phyloP scores from a whole-genome alignment of 1,140 invertebrate species.

The Lordiphosa mommai region DNA sequence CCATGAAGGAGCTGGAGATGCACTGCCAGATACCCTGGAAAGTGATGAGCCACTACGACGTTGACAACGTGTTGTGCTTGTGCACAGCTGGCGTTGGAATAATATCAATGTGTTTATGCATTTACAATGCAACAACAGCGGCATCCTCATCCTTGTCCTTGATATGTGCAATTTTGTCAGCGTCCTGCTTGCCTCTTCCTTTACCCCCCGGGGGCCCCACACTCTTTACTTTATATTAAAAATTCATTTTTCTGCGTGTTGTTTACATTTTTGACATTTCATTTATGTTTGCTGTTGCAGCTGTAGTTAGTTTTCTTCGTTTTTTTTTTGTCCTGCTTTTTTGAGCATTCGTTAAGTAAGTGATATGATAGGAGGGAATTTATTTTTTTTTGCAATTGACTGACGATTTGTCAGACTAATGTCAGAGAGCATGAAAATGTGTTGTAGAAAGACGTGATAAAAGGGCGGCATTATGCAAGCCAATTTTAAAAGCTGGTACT shows the following conservation, averaged over 20 bases:
- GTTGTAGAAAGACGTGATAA: too few relatives aligned
- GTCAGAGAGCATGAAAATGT: too few relatives aligned
- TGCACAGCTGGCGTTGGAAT: conserved; percentile 67
- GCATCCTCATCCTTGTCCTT: conserved; percentile 33
- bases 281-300: conserved; percentile 50
- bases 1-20: conserved; percentile 2
- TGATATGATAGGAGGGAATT: too few relatives aligned
- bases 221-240: conserved; percentile 37
- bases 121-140: conserved; percentile 60
- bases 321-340: too few relatives aligned
- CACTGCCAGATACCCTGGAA: conserved; percentile 8
- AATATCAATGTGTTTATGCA: conserved; percentile 77
- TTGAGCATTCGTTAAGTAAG: too few relatives aligned
- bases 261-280: conserved; percentile 50
- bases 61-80: conserved; percentile 53
- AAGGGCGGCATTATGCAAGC: too few relatives aligned
- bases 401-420: too few relatives aligned
- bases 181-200: not conserved
- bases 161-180: conserved; percentile 48
- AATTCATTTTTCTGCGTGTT: conserved; percentile 55
- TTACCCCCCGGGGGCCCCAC: not conserved
- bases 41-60: not conserved
- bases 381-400: too few relatives aligned
- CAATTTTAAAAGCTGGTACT: too few relatives aligned
- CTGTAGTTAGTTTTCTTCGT: conserved; percentile 27